Evolutionary conservation across 2,888 invertebrate species (phyloP).

Genomic region (Malthinus seriepunctatus): DNA sequence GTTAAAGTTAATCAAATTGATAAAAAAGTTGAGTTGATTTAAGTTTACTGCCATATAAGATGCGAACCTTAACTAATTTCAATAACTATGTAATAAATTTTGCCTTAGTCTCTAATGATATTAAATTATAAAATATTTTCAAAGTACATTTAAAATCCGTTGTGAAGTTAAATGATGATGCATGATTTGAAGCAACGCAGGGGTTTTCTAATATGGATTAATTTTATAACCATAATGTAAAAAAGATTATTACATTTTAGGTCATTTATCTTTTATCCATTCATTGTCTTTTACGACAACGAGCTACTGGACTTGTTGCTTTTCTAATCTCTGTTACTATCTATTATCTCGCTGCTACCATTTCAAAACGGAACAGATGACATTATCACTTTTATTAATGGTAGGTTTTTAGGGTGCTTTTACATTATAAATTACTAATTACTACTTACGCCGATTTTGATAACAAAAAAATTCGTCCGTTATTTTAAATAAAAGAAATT

Average conservation of each 20-base stretch:
- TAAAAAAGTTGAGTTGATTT: too few species aligned
- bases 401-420: slow-evolving; percentile 4
- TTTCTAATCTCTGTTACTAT: slow-evolving; percentile 7
- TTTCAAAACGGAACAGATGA: slow-evolving; percentile 16
- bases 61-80: too few species aligned
- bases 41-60: too few species aligned
- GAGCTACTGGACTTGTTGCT: slow-evolving; percentile 22
- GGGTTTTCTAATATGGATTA: slow-evolving; percentile 22
- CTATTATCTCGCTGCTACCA: slow-evolving; percentile 12
- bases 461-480: too few species aligned
- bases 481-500: too few species aligned
- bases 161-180: slow-evolving; percentile 12
- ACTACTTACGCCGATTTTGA: neutral
- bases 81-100: too few species aligned
- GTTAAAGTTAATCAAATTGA: too few species aligned
- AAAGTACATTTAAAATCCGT: neutral
- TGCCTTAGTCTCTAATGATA: too few species aligned
- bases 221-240: slow-evolving; percentile 13
- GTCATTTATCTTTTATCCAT: slow-evolving; percentile 24
- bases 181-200: slow-evolving; percentile 10
- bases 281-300: slow-evolving; percentile 18
- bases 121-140: slow-evolving; percentile 5
- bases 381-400: slow-evolving; percentile 18
- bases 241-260: slow-evolving; percentile 17
- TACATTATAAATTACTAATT: slow-evolving; percentile 13